phyloP scores from a whole-genome alignment of 2,797 vertebrate genomes.

The Danio tinwini region DNA sequence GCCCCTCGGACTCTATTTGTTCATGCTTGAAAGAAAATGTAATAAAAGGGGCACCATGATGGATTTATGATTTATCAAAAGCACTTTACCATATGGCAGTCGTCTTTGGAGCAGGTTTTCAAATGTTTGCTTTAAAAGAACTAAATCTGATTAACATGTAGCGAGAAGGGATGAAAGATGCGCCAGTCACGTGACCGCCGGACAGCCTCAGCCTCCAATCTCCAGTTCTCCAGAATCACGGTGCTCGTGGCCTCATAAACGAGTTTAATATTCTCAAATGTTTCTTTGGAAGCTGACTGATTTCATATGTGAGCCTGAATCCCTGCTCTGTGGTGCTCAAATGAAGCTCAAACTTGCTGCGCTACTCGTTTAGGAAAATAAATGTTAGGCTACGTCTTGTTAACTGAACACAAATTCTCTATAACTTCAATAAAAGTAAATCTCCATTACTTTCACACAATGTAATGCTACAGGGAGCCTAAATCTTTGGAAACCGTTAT shows the following conservation, averaged over 20 bases:
- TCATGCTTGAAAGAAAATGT: constrained; percentile 85
- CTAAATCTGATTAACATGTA: constrained; percentile 71
- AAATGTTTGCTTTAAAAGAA: constrained; percentile 85
- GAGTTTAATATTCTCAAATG: background rate
- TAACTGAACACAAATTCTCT: background rate
- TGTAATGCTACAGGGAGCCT: background rate
- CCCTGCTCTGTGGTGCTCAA: constrained; percentile 19
- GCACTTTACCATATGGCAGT: constrained; percentile 91
- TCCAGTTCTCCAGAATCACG: background rate
- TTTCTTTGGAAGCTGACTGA: background rate
- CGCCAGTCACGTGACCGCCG: constrained; percentile 75
- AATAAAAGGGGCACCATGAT: constrained; percentile 81
- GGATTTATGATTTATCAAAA: constrained; percentile 91
- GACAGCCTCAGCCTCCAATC: background rate
- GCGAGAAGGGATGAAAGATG: constrained; percentile 70
- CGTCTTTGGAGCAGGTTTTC: constrained; percentile 79
- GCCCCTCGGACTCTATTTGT: constrained; percentile 83
- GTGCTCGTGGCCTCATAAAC: background rate
- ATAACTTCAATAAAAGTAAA: background rate
- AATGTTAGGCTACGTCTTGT: no score
- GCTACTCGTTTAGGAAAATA: background rate
- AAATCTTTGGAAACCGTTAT: background rate
- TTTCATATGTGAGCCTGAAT: background rate
- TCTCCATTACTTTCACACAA: background rate
- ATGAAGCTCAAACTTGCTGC: background rate